phyloP scores from a whole-genome alignment of 2,113 vertebrate genomes.

The Elephas maximus region DNA sequence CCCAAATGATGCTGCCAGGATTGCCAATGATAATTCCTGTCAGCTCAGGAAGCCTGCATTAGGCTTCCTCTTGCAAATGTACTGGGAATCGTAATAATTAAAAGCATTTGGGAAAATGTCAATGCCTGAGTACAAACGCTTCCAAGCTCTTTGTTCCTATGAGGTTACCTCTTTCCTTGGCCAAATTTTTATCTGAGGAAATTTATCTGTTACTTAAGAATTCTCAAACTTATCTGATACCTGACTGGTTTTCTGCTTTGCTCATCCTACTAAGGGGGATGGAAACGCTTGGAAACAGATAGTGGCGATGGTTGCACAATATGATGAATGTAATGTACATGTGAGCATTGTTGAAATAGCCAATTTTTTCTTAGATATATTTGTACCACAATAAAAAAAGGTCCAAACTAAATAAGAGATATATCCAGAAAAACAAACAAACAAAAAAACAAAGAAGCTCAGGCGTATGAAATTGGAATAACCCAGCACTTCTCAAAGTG shows the following conservation, averaged over 20 bases:
- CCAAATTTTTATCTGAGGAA: slow-evolving; percentile 69
- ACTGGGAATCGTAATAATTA: slow-evolving; percentile 77
- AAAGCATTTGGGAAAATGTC: slow-evolving; percentile 78
- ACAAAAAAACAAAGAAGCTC: slow-evolving; percentile 42
- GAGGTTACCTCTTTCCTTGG: slow-evolving; percentile 66
- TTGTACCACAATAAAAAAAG: too few relatives aligned
- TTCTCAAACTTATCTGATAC: slow-evolving; percentile 70
- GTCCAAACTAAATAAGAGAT: too few relatives aligned
- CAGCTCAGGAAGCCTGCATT: slow-evolving; percentile 66
- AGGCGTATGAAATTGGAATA: slow-evolving; percentile 67
- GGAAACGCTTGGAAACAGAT: too few relatives aligned
- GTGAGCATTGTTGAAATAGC: too few relatives aligned
- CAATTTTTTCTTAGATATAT: too few relatives aligned
- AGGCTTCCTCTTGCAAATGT: slow-evolving; percentile 68
- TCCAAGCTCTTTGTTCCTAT: slow-evolving; percentile 59
- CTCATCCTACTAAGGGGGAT: slow-evolving; percentile 29
- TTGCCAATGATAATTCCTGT: slow-evolving; percentile 75
- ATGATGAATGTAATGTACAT: too few relatives aligned
- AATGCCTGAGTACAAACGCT: slow-evolving; percentile 75
- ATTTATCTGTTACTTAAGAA: slow-evolving; percentile 70
- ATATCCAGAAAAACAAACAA: too few relatives aligned
- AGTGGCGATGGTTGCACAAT: too few relatives aligned
- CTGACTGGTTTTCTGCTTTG: slow-evolving; percentile 77
- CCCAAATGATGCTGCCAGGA: neutral
- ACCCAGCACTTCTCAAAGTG: slow-evolving; percentile 57